Evolutionary conservation across 2,113 vertebrate species (phyloP).

Genomic region (Xyrauchen texanus): DNA sequence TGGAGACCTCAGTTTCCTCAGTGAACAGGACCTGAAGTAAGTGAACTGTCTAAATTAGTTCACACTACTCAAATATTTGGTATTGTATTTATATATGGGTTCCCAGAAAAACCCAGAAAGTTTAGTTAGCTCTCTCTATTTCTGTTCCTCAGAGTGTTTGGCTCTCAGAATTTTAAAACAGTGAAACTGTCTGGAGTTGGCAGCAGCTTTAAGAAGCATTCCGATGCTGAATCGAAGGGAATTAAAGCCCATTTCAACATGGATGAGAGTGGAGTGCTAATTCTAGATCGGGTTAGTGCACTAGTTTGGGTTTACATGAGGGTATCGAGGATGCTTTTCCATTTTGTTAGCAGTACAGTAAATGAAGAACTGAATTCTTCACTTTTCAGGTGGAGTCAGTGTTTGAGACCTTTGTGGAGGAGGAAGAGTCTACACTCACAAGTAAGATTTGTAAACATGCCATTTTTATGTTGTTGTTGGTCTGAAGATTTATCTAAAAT

Average conservation of each 20-base stretch:
- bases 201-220: constrained; percentile 87
- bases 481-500: too few relatives aligned
- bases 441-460: constrained; percentile 72
- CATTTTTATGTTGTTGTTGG: too few relatives aligned
- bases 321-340: background rate
- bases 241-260: constrained; percentile 99
- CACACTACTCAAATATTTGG: too few relatives aligned
- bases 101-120: too few relatives aligned
- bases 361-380: background rate
- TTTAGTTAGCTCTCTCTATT: too few relatives aligned
- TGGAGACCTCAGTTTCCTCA: constrained; percentile 88
- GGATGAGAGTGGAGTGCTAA: constrained; percentile 93
- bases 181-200: constrained; percentile 92
- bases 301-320: background rate
- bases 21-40: constrained; percentile 81
- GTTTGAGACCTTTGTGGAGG: constrained; percentile 89
- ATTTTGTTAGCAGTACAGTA: background rate
- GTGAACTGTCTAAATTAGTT: constrained; percentile 14
- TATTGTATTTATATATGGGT: too few relatives aligned
- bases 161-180: constrained; percentile 89
- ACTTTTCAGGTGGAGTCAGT: constrained; percentile 89
- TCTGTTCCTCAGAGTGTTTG: constrained; percentile 79
- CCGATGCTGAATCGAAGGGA: constrained; percentile 90
- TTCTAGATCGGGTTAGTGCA: constrained; percentile 84
- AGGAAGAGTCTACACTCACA: constrained; percentile 94